Conservation (phyloP, 1,140 invertebrate species). For the Anastrepha ludens region DNA sequence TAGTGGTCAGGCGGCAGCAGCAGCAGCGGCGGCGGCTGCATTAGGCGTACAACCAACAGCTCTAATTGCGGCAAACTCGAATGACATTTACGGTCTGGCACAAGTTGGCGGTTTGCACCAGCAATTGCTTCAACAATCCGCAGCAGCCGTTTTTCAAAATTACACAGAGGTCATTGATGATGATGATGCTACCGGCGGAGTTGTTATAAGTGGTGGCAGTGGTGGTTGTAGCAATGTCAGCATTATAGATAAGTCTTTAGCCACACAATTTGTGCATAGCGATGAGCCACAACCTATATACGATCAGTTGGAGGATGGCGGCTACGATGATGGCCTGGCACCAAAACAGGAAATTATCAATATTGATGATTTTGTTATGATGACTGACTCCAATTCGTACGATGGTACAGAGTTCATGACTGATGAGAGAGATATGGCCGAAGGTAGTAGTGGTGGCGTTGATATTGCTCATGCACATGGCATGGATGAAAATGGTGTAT, state of each 20-base stretch:
- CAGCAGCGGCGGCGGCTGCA: constrained; percentile 64
- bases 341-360: constrained; percentile 73
- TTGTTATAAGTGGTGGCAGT: constrained; percentile 56
- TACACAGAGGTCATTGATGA: constrained; percentile 67
- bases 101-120: constrained; percentile 71
- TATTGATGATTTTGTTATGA: constrained; percentile 73
- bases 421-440: constrained; percentile 53
- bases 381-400: constrained; percentile 72
- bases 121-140: constrained; percentile 67
- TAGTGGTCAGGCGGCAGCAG: constrained; percentile 64
- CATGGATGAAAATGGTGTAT: constrained; percentile 63
- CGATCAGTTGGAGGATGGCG: constrained; percentile 66
- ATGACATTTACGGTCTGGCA: constrained; percentile 70
- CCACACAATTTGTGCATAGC: constrained; percentile 48
- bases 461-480: constrained; percentile 66
- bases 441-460: constrained; percentile 63
- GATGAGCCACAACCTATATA: constrained; percentile 60
- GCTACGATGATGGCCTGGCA: constrained; percentile 66
- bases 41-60: constrained; percentile 67
- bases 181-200: constrained; percentile 59
- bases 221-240: constrained; percentile 54
- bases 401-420: constrained; percentile 75
- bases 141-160: constrained; percentile 68
- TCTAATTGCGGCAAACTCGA: constrained; percentile 66
- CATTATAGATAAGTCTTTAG: constrained; percentile 21